phyloP scores from a whole-genome alignment of 2,888 invertebrate species.

The Sepioteuthis lessoniana region DNA sequence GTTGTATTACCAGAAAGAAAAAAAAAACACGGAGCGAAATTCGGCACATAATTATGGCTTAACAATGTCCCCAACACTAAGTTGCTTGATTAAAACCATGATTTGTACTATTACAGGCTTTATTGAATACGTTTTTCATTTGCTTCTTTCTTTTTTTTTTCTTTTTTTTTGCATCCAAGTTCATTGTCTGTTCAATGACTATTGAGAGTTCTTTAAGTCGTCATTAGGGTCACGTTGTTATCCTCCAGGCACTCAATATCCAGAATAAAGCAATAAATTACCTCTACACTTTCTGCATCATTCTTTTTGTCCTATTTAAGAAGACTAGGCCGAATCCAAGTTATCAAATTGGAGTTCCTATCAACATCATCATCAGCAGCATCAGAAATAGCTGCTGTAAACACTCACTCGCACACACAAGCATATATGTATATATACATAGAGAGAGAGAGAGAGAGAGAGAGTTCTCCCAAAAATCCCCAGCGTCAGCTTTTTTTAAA shows the following conservation, averaged over 20 bases:
- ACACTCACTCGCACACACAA: neutral
- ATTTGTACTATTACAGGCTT: neutral
- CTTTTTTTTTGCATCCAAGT: neutral
- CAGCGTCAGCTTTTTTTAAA: no score
- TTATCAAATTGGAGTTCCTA: neutral
- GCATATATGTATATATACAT: neutral
- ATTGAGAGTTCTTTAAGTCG: neutral
- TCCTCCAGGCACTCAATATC: neutral
- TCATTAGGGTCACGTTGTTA: slow-evolving; percentile 15
- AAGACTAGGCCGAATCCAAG: neutral
- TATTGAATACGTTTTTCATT: neutral
- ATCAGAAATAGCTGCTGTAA: neutral
- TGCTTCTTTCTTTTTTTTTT: neutral
- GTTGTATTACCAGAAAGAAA: neutral
- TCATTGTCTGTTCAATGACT: slow-evolving; percentile 11
- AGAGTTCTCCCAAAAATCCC: no score
- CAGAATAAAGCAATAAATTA: neutral
- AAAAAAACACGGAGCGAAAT: neutral
- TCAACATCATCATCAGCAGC: neutral
- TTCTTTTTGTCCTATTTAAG: neutral
- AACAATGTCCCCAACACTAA: neutral
- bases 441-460: no score
- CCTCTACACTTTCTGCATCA: rapidly evolving
- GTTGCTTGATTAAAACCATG: neutral
- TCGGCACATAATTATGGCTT: neutral